These are phyloP conservation scores for Mactromeris polynyma DNA, from an alignment of 2,888 invertebrate genomes.

Conservation along the genomic window DNA sequence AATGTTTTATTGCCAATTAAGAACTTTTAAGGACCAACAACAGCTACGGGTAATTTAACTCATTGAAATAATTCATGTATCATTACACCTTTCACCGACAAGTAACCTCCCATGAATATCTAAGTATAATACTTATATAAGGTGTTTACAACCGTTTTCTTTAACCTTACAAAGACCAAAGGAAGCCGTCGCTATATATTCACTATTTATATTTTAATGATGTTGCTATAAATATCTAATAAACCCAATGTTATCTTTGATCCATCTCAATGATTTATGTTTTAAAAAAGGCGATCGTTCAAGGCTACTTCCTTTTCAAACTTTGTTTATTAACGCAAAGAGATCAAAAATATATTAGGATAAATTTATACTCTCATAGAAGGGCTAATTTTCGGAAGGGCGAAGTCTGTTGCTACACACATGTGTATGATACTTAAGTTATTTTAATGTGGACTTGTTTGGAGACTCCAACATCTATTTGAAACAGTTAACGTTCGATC, in stretches of 20 bases:
- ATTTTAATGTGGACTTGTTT: too few species aligned
- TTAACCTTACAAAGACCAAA: background rate
- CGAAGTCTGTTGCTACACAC: too few species aligned
- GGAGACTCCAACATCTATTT: too few species aligned
- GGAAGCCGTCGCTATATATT: background rate
- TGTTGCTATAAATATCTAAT: background rate
- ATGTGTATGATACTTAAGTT: too few species aligned
- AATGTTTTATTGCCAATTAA: background rate
- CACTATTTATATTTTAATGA: constrained; percentile 9
- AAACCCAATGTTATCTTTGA: background rate
- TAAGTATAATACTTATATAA: background rate
- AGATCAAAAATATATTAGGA: too few species aligned
- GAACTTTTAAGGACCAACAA: background rate
- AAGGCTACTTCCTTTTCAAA: background rate
- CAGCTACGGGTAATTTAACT: background rate
- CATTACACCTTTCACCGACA: background rate
- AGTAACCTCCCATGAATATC: background rate
- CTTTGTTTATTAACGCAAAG: background rate
- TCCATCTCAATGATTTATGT: background rate
- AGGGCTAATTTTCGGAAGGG: too few species aligned
- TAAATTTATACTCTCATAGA: too few species aligned
- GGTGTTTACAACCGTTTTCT: background rate
- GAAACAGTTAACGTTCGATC: too few species aligned
- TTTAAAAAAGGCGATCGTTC: background rate
- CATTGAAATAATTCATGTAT: background rate